Evolutionary conservation across 1,140 invertebrate species (phyloP).

Genomic region (Scaptomyza hsui): DNA sequence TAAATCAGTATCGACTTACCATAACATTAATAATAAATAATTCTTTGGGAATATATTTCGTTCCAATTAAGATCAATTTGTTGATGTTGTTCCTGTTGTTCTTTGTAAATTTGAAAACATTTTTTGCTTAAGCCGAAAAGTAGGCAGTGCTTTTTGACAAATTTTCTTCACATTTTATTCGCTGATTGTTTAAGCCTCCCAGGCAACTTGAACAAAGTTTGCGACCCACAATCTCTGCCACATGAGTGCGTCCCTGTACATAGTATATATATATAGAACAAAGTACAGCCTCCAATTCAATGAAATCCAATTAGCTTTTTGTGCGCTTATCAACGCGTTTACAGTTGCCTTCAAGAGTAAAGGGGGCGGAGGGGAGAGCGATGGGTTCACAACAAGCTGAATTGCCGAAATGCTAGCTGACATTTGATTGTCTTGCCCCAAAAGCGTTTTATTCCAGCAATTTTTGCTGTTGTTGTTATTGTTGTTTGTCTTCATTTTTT

Average conservation of each 20-base stretch:
- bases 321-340: slow-evolving; percentile 68
- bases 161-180: neutral
- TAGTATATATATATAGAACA: slow-evolving; percentile 1
- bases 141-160: too few relatives aligned
- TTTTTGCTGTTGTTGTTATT: slow-evolving; percentile 22
- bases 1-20: neutral
- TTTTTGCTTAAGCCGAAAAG: too few relatives aligned
- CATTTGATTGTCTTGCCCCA: slow-evolving; percentile 60
- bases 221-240: slow-evolving; percentile 10
- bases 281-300: slow-evolving; percentile 34
- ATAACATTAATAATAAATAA: neutral
- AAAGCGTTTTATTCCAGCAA: slow-evolving; percentile 23
- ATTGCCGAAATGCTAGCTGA: slow-evolving; percentile 63
- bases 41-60: neutral
- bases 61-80: too few relatives aligned
- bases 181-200: neutral
- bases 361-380: slow-evolving; percentile 1
- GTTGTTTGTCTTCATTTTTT: slow-evolving; percentile 17
- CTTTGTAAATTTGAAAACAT: too few relatives aligned
- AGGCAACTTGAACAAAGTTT: neutral
- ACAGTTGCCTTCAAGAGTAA: too few relatives aligned
- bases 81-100: too few relatives aligned
- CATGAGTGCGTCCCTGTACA: slow-evolving; percentile 1
- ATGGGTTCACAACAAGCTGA: slow-evolving; percentile 31
- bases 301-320: slow-evolving; percentile 76